These are phyloP conservation scores for Rhynchonema sp. DNA, from an alignment of 2,888 invertebrate genomes.

Conservation along the genomic window DNA sequence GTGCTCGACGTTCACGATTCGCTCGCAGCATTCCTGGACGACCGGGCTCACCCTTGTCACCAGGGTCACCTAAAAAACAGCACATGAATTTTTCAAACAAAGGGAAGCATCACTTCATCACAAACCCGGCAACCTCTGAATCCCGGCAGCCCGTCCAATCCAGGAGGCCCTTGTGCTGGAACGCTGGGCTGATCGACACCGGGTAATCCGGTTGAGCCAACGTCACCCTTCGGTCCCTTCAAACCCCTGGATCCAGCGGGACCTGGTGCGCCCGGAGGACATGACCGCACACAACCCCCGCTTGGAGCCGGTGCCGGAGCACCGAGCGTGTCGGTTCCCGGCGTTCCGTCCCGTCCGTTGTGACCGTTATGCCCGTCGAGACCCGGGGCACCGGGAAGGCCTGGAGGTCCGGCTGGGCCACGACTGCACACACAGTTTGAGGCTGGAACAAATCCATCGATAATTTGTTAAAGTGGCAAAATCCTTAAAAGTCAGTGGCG, in stretches of 20 bases:
- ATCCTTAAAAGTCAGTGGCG: no score
- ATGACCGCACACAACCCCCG: no score
- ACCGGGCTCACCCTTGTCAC: not conserved
- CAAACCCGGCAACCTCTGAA: no score
- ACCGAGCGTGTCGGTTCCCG: not conserved
- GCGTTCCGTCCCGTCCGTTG: not conserved
- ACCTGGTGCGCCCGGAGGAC: not conserved
- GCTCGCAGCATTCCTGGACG: not conserved
- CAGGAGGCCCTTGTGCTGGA: not conserved
- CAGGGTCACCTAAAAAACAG: not conserved
- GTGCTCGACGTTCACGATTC: not conserved
- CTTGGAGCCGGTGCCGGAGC: not conserved
- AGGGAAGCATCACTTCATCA: no score
- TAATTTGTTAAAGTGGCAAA: no score
- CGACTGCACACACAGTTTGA: no score
- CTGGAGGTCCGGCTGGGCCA: not conserved
- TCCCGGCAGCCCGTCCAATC: no score
- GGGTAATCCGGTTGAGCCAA: not conserved
- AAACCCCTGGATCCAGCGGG: not conserved
- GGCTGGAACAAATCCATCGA: no score
- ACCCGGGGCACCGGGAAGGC: not conserved
- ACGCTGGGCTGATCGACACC: not conserved
- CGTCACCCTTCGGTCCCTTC: not conserved
- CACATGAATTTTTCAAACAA: no score
- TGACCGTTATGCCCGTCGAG: not conserved